A percentile compares a stretch with the other conserved stretches of the same genome.
phyloP scores from a whole-genome alignment of 2,113 vertebrate species.

The Zosterops borbonicus region DNA sequence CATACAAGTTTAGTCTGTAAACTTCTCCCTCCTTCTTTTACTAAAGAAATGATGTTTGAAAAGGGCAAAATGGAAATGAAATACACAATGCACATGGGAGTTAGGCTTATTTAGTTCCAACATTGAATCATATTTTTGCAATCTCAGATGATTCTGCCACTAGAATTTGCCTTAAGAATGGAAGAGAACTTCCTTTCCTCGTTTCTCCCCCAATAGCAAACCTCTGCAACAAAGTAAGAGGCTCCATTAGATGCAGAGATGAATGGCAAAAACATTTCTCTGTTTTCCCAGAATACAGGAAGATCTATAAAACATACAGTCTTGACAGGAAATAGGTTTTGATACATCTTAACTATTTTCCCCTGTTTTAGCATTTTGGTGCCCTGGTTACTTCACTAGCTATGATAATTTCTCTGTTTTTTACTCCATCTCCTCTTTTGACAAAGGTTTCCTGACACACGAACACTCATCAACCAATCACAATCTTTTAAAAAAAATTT shows the following conservation, averaged over 20 bases:
- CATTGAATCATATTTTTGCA: not conserved
- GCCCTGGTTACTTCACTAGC: not conserved
- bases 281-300: not conserved
- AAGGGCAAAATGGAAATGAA: not conserved
- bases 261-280: not conserved
- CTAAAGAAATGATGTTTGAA: not conserved
- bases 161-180: not conserved
- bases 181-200: not conserved
- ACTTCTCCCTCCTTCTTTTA: not conserved
- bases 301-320: not conserved
- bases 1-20: not conserved
- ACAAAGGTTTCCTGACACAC: not conserved
- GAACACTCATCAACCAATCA: not conserved
- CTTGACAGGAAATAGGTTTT: not conserved
- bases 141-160: not conserved
- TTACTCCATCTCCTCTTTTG: not conserved
- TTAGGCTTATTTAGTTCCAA: not conserved
- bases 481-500: not conserved
- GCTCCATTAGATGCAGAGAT: not conserved
- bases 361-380: not conserved
- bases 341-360: not conserved
- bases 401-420: not conserved
- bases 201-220: not conserved
- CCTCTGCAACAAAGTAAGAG: not conserved
- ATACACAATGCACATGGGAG: not conserved